Evolutionary conservation across 2,888 invertebrate genomes (phyloP).

Genomic region (Lasioglossum oenotherae): DNA sequence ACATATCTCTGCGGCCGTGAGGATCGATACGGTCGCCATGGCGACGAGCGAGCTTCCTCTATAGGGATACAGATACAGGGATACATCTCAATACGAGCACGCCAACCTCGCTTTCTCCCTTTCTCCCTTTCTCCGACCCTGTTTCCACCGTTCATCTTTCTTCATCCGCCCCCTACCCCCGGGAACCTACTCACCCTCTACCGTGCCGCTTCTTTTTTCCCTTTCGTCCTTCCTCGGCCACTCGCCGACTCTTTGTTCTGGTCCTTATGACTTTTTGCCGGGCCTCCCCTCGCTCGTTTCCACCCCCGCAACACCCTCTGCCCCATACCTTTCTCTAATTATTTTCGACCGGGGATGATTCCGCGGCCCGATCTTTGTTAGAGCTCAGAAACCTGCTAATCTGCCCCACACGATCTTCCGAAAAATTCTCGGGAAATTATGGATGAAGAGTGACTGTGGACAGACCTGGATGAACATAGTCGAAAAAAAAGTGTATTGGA

Average conservation of each 20-base stretch:
- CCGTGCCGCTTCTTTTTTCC: conserved; percentile 34
- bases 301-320: background rate
- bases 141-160: conserved; percentile 7
- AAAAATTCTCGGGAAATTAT: background rate
- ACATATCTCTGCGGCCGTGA: conserved; percentile 75
- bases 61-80: conserved; percentile 73
- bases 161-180: background rate
- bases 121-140: conserved; percentile 13
- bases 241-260: conserved; percentile 58
- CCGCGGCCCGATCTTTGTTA: background rate
- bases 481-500: too few relatives aligned
- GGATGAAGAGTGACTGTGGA: too few relatives aligned
- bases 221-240: conserved; percentile 19
- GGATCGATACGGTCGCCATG: conserved; percentile 83
- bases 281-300: background rate
- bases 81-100: conserved; percentile 71
- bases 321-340: background rate
- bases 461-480: too few relatives aligned
- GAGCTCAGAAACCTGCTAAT: background rate
- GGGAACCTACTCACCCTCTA: background rate
- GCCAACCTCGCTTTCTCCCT: conserved; percentile 39
- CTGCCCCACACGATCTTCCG: too few relatives aligned
- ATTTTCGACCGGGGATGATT: conserved; percentile 13
- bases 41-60: conserved; percentile 75
- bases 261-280: conserved; percentile 55